Evolutionary conservation across 2,797 vertebrate genomes (phyloP), one percentile per base, ranked within the genome.

Genomic region (Epinephelus malabaricus): DNA sequence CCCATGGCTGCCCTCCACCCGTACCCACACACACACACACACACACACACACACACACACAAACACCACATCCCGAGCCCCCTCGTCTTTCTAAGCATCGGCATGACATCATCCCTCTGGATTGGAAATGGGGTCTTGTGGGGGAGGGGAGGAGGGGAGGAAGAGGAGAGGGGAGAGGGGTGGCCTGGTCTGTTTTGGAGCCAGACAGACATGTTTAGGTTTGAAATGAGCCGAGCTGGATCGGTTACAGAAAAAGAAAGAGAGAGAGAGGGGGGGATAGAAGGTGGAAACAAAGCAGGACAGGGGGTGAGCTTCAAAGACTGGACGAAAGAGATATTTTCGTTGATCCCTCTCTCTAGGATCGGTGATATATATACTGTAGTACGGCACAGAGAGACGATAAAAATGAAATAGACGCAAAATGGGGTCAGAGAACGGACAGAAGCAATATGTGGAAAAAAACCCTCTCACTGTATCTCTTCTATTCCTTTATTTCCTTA

Each of bases 61-160:
- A 65, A 71, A 23, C 55, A 27, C 79, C 69, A 73, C 58, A 9
- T 34, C 81, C 71, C 11, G 46, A 78, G 68, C 91, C 78, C 79
- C 89, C 85, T 90, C 84, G 82, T 78, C 87, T 89, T 79, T 92
- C 90, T 91, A 87, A 92, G 86, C 89, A 88, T 72, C 70, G 84
- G 85, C 81, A 95, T 95, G 94, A 94, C 93, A 95, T 96, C 95
- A 96, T 89, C 89, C 69, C 89, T 85, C 84, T 92, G 93, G 92
- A 93, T 93, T 83, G 91, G 88, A 92, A 89, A 89, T 27, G 82
- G 93, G 94, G 92, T 90, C 90, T 89, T 82, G 76, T 87, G 86
- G 91, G 90, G 92, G 93, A 63, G 34, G 86, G 88, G 83, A 45
- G n/a, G 83, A 66, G 77, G 30, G 49, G 43, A 25, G 5, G 59